Evolutionary conservation across 2,888 invertebrate species (phyloP), one percentile per base, ranked within the genome.

Genomic region (Halictus ligatus): DNA sequence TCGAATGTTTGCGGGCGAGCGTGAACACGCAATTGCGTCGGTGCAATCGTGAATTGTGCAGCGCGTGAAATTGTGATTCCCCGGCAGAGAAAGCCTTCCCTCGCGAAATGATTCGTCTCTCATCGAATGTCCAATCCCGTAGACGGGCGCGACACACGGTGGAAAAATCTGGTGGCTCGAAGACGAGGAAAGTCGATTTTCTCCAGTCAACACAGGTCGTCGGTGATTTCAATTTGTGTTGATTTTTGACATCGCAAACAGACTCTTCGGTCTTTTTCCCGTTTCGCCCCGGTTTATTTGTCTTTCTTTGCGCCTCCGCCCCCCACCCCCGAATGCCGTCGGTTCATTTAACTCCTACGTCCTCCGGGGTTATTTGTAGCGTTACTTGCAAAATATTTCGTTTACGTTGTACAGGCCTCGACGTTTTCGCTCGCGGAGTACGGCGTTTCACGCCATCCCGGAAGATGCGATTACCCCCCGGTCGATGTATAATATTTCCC

Each of bases 221-320:
- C 92, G 91, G 91, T 94, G 94, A 94, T 94, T 94, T 94, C 94
- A 93, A 94, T 93, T 94, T 92, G 92, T 93, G 93, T 94, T 94
- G 94, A 94, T 94, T 94, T 94, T 94, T 93, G 93, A 92, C 93
- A 94, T 92, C 91, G 91, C 93, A 94, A 94, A 94, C 92, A 94
- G 89, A 92, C 90, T 91, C 90, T 91, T 86, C 87, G 87, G 89
- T 88, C 89, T 89, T 86, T 91, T 91, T 86, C 89, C 88, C 91
- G 86, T 89, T 64, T 87, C 89, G 82, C 86, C 85, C 29, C 84
- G 80, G 89, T 93, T 90, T 94, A 92, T 94, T 94, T 95, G 92
- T 92, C 92, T 92, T 93, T 91, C 92, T 88, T 91, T 89, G 89
- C 91, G 90, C 91, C 91, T 10, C 43, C 48, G 64, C 5, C 29